Evolutionary conservation across 2,113 vertebrate species (phyloP), one percentile per base, ranked within the genome.

Genomic region (Nanorana parkeri): DNA sequence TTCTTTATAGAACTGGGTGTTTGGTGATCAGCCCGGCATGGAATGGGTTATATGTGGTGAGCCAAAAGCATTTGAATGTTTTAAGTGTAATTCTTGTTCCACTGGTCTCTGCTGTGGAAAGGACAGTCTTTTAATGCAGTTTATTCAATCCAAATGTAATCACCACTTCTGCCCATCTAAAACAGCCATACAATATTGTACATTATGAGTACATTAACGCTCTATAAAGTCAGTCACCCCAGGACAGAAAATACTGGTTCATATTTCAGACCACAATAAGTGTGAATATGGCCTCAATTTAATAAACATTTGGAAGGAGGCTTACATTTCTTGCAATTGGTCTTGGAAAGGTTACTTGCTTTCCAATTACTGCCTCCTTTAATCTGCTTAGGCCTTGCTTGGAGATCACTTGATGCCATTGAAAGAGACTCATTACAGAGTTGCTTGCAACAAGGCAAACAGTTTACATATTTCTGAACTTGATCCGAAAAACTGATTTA

Each of bases 261-360:
- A 91, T 88, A 95, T 97, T 98, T 96, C 96, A 94, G 92, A 88
- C 93, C 92, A 92, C 91, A 93, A 81, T 93, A 95, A 94, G 94
- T 95, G 94, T 95, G 96, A 97, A 96, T 96, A 96, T 94, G 94
- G 94, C 90, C 93, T 95, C 96, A 97, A 98, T 98, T 97, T 94
- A 97, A 98, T 98, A 93, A 96, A 95, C 94, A 95, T 90, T 91
- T 95, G 95, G 98, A 96, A 98, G 95, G 94, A 94, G 92, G 95
- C 92, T 97, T 95, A 91, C 94, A 96, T 98, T 95, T 96, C 96
- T 95, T 95, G 85, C 90, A 94, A 94, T 93, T 95, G 89, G 93
- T 93, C 91, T 92, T 95, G 89, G 90, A 95, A 94, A 93, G 91
- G 88, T 88, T 89, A 93, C 90, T 95, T 96, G 95, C 96, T 96